Conservation (phyloP, 2,797 vertebrate genomes). For the Rhynchotus rufescens region DNA sequence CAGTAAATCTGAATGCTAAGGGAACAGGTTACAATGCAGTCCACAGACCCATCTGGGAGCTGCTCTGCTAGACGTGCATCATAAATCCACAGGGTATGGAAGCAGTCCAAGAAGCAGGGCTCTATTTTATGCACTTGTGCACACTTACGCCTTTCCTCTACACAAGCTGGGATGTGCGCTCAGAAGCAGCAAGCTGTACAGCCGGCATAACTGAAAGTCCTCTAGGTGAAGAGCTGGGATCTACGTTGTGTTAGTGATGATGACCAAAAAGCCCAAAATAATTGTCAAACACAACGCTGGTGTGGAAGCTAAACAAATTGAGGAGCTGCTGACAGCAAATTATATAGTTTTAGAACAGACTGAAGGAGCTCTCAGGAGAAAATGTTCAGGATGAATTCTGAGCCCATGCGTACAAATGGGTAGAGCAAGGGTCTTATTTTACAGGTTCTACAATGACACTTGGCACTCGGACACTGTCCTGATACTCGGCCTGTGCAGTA, state of each 20-base stretch:
- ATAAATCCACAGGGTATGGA: slow-evolving; percentile 19
- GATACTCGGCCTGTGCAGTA: not conserved
- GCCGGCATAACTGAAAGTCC: not conserved
- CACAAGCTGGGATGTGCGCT: not conserved
- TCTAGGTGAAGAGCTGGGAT: slow-evolving; percentile 11
- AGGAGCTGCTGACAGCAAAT: slow-evolving; percentile 20
- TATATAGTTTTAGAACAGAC: slow-evolving; percentile 12
- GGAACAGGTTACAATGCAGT: not conserved
- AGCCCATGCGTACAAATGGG: not conserved
- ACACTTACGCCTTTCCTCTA: not conserved
- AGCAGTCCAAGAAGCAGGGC: not conserved
- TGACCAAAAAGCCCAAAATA: slow-evolving; percentile 30
- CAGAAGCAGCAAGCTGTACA: not conserved
- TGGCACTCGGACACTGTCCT: not conserved
- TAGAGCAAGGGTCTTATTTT: not conserved
- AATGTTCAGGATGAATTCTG: not conserved
- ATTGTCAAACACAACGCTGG: not conserved
- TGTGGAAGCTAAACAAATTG: not conserved
- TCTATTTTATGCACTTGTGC: not conserved
- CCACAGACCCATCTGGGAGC: slow-evolving; percentile 8
- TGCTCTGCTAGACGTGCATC: not conserved
- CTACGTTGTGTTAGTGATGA: not conserved
- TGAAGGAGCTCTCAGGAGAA: not conserved
- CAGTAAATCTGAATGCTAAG: slow-evolving; percentile 8
- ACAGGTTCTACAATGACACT: not conserved